phyloP scores from a whole-genome alignment of 1,140 invertebrate species.

The Bombus difficillimus region DNA sequence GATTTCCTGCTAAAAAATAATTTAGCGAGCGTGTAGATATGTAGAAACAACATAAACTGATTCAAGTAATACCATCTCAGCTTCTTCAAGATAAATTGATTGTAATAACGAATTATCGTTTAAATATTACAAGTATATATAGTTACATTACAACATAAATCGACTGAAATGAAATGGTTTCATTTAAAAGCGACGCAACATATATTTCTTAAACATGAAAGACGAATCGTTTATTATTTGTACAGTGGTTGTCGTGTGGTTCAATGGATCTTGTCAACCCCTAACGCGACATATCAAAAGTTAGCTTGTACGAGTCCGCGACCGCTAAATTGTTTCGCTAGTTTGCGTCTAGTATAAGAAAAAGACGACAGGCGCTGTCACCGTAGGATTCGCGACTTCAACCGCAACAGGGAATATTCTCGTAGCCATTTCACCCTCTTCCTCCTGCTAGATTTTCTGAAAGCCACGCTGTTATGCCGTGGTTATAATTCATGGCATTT shows the following conservation, averaged over 20 bases:
- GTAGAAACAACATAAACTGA: too few species aligned
- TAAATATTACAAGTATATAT: too few species aligned
- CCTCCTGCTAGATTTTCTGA: slow-evolving; percentile 61
- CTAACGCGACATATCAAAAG: background rate
- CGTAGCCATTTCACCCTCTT: slow-evolving; percentile 11
- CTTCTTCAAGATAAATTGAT: too few species aligned
- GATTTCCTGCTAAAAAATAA: too few species aligned
- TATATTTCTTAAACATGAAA: background rate
- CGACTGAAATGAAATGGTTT: too few species aligned
- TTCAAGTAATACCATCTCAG: too few species aligned
- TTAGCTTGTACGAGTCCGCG: background rate
- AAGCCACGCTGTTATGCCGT: slow-evolving; percentile 60
- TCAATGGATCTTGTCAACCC: background rate
- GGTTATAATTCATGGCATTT: slow-evolving; percentile 68
- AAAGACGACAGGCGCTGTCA: slow-evolving; percentile 27
- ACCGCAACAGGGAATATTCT: slow-evolving; percentile 8
- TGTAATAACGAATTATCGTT: too few species aligned
- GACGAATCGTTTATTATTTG: background rate
- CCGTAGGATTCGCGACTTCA: slow-evolving; percentile 34
- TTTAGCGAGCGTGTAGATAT: too few species aligned
- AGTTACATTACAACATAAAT: too few species aligned
- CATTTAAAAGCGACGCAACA: too few species aligned
- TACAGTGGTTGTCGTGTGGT: background rate
- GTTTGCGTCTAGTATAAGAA: background rate
- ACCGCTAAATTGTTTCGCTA: background rate